These are phyloP conservation scores for Palythoa grandis DNA, from an alignment of 92 coral and sea anemone species.

Conservation along the genomic window DNA sequence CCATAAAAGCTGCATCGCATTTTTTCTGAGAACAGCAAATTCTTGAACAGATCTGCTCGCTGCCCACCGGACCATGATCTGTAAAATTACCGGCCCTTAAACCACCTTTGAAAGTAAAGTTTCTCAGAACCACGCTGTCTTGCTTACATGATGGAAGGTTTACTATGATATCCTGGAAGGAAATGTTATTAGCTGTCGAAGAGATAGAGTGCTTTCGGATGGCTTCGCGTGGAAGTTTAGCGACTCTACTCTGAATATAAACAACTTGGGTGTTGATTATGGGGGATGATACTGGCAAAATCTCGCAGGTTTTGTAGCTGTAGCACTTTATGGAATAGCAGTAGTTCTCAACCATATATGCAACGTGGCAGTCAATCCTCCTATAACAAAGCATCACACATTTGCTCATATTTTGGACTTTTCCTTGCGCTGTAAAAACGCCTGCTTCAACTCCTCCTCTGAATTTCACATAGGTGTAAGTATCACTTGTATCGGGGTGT, in stretches of 20 bases:
- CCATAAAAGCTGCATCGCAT: conserved; percentile 97
- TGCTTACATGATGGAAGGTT: conserved; percentile 54
- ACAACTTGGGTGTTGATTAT: conserved; percentile 71
- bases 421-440: conserved; percentile 71
- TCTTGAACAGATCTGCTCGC: conserved; percentile 76
- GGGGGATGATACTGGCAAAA: conserved; percentile 71
- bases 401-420: conserved; percentile 66
- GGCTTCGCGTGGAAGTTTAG: conserved; percentile 54
- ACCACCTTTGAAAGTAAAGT: conserved; percentile 93
- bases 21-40: conserved; percentile 79
- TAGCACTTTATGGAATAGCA: conserved; percentile 91
- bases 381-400: conserved; percentile 73
- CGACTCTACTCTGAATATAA: conserved; percentile 69
- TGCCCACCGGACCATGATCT: conserved; percentile 84
- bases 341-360: conserved; percentile 71
- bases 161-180: neutral
- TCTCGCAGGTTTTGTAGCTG: conserved; percentile 85
- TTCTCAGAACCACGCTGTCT: conserved; percentile 66
- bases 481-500: conserved; percentile 54
- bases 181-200: neutral
- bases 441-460: conserved; percentile 78
- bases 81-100: conserved; percentile 95
- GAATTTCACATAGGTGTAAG: conserved; percentile 75
- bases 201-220: conserved; percentile 30
- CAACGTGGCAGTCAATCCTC: conserved; percentile 76